phyloP scores from a whole-genome alignment of 1,140 invertebrate species.

The Drosophila nannoptera region DNA sequence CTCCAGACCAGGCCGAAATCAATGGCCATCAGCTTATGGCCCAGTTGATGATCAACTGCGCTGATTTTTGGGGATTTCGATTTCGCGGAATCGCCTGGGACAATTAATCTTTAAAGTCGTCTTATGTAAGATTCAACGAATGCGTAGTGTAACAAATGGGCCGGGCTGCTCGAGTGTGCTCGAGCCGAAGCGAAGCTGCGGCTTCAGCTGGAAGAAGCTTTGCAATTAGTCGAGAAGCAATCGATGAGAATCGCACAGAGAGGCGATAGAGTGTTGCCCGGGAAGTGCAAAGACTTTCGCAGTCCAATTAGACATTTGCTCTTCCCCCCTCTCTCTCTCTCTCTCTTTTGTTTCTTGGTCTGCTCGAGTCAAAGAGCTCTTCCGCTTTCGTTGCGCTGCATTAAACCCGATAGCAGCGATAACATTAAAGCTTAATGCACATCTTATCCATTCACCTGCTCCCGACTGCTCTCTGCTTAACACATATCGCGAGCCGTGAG shows the following conservation, averaged over 20 bases:
- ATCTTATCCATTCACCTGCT: slow-evolving; percentile 15
- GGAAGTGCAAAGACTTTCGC: too few relatives aligned
- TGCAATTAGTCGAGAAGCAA: background rate
- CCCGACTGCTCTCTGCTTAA: background rate
- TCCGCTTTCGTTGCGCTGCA: background rate
- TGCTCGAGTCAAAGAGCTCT: background rate
- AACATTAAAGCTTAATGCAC: slow-evolving; percentile 51
- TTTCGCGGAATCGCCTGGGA: background rate
- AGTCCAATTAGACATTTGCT: too few relatives aligned
- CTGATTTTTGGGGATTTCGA: slow-evolving; percentile 20
- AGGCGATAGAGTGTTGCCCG: slow-evolving; percentile 7
- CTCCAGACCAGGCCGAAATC: slow-evolving; percentile 11
- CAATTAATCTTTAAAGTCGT: slow-evolving; percentile 27
- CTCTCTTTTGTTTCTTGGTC: background rate
- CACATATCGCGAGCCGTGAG: slow-evolving; percentile 11
- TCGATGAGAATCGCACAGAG: background rate
- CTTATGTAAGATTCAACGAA: slow-evolving; percentile 18
- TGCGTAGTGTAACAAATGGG: background rate
- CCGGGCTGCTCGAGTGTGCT: background rate
- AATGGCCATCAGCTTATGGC: slow-evolving; percentile 15
- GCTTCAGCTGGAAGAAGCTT: too few relatives aligned
- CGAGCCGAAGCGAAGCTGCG: too few relatives aligned
- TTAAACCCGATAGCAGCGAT: slow-evolving; percentile 14
- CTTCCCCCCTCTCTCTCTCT: too few relatives aligned
- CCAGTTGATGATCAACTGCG: slow-evolving; percentile 34